These are phyloP conservation scores for Icerya purchasi DNA, from an alignment of 2,888 invertebrate species.

Conservation along the genomic window DNA sequence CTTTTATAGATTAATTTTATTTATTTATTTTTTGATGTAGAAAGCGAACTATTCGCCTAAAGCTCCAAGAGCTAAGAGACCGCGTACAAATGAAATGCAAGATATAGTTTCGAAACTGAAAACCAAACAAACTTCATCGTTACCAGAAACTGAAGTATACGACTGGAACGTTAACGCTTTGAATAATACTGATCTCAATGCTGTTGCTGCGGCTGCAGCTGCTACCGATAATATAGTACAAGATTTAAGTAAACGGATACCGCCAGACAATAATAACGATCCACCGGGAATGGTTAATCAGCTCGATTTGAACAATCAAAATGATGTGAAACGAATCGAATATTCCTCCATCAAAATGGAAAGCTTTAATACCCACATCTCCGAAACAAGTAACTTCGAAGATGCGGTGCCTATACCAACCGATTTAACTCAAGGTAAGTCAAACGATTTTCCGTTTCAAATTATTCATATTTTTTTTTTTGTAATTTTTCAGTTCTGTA, in stretches of 20 bases:
- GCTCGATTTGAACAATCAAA: constrained; percentile 13
- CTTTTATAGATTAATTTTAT: no score
- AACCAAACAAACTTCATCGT: constrained; percentile 11
- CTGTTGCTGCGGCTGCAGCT: neutral
- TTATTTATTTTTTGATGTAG: no score
- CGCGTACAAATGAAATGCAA: constrained; percentile 13
- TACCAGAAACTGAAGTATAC: constrained; percentile 15
- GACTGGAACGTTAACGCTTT: constrained; percentile 6
- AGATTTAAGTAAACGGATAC: constrained; percentile 18
- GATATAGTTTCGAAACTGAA: constrained; percentile 12
- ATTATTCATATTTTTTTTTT: no score
- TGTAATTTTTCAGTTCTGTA: no score
- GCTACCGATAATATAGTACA: constrained; percentile 16
- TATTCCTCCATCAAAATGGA: constrained; percentile 7
- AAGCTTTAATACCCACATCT: constrained; percentile 6
- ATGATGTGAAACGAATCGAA: constrained; percentile 11
- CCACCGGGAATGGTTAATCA: constrained; percentile 1
- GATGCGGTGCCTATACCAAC: constrained; percentile 14
- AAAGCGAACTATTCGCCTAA: constrained; percentile 14
- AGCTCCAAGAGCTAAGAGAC: constrained; percentile 14
- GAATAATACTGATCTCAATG: neutral
- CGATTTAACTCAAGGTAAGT: constrained; percentile 16
- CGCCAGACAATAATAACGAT: constrained; percentile 11
- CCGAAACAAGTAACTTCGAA: constrained; percentile 15
- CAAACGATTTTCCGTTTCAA: no score